A percentile compares a stretch with the other conserved stretches of the same genome.
Evolutionary conservation across 2,888 invertebrate species (phyloP).

Genomic region (Tipula vernalis): DNA sequence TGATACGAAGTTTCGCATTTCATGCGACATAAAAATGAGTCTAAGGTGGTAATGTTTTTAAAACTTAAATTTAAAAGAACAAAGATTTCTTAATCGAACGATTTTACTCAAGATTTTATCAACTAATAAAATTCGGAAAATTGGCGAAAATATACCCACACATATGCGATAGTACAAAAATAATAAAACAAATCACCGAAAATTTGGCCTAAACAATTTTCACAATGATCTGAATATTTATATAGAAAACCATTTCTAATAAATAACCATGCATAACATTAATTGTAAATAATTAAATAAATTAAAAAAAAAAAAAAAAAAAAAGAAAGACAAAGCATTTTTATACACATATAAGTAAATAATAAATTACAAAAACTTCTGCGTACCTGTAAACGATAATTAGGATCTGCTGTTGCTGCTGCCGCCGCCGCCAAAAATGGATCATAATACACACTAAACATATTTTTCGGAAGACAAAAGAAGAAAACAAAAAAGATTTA

Average conservation of each 20-base stretch:
- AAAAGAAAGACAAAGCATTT: neutral
- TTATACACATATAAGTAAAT: neutral
- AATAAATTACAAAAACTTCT: neutral
- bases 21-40: too few relatives aligned
- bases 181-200: neutral
- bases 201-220: neutral
- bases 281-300: neutral
- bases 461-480: conserved; percentile 24
- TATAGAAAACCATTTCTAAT: neutral
- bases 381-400: conserved; percentile 83
- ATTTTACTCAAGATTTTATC: too few relatives aligned
- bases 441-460: conserved; percentile 83
- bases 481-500: conserved; percentile 7
- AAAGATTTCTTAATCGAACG: too few relatives aligned
- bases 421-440: conserved; percentile 83
- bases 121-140: neutral
- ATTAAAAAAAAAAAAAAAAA: neutral
- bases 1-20: too few relatives aligned
- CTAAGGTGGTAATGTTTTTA: too few relatives aligned
- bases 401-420: conserved; percentile 66
- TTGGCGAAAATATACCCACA: neutral
- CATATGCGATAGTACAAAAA: neutral
- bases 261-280: neutral
- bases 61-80: too few relatives aligned
- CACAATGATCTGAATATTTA: neutral